A percentile compares a stretch with the other conserved stretches of the same genome.
phyloP scores from a whole-genome alignment of 2,113 vertebrate genomes.

The Cnemophilus loriae region DNA sequence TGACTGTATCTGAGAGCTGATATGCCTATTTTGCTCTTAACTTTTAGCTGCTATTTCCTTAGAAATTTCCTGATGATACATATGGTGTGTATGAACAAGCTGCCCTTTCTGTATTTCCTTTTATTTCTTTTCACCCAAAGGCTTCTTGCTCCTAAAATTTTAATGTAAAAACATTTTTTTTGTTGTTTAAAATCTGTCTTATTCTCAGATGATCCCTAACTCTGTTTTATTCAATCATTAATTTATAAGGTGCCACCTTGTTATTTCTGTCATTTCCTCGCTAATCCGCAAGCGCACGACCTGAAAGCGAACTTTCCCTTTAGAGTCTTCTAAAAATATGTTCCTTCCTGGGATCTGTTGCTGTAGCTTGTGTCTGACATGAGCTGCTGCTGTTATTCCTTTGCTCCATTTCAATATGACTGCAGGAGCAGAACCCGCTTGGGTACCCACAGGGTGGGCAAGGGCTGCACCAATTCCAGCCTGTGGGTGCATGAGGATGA shows the following conservation, averaged over 20 bases:
- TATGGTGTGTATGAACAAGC: background rate
- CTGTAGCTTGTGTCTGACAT: background rate
- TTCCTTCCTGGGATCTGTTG: background rate
- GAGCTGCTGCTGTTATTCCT: background rate
- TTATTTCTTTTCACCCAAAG: background rate
- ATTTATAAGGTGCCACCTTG: background rate
- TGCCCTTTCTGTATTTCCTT: background rate
- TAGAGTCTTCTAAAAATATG: background rate
- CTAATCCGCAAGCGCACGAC: background rate
- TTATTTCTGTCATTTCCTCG: background rate
- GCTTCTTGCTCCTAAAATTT: background rate
- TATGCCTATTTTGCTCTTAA: background rate
- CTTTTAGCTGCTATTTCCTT: constrained; percentile 1
- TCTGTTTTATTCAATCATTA: background rate
- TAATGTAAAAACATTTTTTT: background rate
- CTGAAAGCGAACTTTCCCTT: background rate
- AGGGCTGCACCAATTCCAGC: background rate
- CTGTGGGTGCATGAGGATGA: rapidly evolving
- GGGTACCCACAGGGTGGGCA: rapidly evolving
- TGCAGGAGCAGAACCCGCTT: background rate
- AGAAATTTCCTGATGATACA: background rate
- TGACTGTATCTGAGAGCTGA: background rate
- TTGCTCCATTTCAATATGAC: background rate
- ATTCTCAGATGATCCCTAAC: background rate
- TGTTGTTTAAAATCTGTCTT: background rate